phyloP scores from a whole-genome alignment of 2,113 vertebrate genomes.

The Mystacornis crossleyi region DNA sequence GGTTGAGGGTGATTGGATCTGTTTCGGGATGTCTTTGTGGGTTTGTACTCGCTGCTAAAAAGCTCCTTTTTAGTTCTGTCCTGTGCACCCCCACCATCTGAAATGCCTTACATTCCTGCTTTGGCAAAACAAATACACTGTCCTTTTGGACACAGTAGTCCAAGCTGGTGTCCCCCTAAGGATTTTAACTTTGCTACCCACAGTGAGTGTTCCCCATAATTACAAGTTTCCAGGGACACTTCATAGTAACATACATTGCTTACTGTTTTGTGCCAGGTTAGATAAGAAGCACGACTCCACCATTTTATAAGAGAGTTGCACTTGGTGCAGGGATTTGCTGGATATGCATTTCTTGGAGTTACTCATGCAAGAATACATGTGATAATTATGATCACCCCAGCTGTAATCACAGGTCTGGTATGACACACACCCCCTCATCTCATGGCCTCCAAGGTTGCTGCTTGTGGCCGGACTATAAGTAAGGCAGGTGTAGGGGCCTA shows the following conservation, averaged over 20 bases:
- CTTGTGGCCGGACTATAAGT: not conserved
- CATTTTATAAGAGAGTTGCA: not conserved
- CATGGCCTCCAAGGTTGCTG: not conserved
- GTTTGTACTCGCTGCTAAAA: no score
- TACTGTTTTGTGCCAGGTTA: not conserved
- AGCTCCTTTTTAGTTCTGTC: no score
- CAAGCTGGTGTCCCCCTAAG: no score
- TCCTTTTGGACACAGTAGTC: no score
- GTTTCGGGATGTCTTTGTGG: no score
- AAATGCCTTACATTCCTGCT: no score
- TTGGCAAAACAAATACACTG: no score
- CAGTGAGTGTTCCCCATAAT: not conserved
- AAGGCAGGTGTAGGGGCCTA: not conserved
- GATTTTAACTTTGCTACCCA: not conserved
- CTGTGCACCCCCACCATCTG: no score
- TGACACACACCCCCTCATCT: not conserved
- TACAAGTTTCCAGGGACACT: not conserved
- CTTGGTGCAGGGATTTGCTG: not conserved
- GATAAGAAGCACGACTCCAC: no score
- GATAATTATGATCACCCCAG: not conserved
- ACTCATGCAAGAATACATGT: not conserved
- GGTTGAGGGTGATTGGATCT: no score
- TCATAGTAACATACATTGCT: not conserved
- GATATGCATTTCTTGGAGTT: not conserved
- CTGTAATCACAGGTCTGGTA: not conserved